A percentile compares a stretch with the other conserved stretches of the same genome.
These are phyloP conservation scores for Galerucella pusilla DNA, from an alignment of 2,888 invertebrate species.

Conservation along the genomic window DNA sequence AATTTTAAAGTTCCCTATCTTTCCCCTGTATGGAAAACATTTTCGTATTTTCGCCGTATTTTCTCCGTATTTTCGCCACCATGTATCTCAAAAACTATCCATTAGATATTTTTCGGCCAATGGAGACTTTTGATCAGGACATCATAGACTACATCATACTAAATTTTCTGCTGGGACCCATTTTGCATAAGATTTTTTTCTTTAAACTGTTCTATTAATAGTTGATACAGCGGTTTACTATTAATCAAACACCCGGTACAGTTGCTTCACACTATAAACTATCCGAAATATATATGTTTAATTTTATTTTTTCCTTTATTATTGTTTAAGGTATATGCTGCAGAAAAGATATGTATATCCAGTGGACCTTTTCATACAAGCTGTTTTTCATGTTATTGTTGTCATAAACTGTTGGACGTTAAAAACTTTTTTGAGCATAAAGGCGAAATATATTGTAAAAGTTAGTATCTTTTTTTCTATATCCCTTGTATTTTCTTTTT, in stretches of 20 bases:
- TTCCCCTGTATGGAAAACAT: too few species aligned
- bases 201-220: background rate
- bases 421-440: conserved; percentile 66
- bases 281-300: background rate
- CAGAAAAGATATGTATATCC: conserved; percentile 63
- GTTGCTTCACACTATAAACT: background rate
- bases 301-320: background rate
- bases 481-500: background rate
- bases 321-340: conserved; percentile 59
- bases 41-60: too few species aligned
- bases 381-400: conserved; percentile 68
- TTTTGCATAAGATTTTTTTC: too few species aligned
- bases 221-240: too few species aligned
- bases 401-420: conserved; percentile 66
- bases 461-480: conserved; percentile 56
- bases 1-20: too few species aligned
- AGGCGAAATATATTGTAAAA: conserved; percentile 68
- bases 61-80: too few species aligned
- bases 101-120: too few species aligned
- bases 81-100: too few species aligned
- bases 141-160: too few species aligned
- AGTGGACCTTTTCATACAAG: conserved; percentile 66
- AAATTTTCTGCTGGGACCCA: too few species aligned
- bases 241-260: too few species aligned
- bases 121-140: too few species aligned